Evolutionary conservation across 2,797 vertebrate genomes (phyloP).

Genomic region (Trichosurus vulpecula): DNA sequence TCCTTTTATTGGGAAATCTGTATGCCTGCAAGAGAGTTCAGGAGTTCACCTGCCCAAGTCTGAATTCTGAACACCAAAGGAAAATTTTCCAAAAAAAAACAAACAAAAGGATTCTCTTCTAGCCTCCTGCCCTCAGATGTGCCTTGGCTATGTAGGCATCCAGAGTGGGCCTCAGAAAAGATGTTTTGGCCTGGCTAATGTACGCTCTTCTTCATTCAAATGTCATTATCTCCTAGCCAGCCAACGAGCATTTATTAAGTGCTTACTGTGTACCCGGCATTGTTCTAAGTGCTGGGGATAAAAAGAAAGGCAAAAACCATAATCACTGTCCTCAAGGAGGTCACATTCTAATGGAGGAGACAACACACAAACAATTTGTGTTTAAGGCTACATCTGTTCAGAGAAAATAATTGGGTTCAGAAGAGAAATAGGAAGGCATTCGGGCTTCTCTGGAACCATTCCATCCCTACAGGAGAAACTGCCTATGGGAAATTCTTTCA

Average conservation of each 20-base stretch:
- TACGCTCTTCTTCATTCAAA: conserved; percentile 8
- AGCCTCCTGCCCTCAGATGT: neutral
- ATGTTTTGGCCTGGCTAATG: neutral
- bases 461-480: neutral
- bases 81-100: too few relatives aligned
- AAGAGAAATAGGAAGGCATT: neutral
- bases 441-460: conserved; percentile 5
- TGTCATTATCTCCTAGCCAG: neutral
- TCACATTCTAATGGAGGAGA: neutral
- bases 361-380: neutral
- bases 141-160: neutral
- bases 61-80: neutral
- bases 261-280: neutral
- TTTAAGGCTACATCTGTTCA: neutral
- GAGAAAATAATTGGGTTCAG: conserved; percentile 1
- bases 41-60: neutral
- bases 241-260: neutral
- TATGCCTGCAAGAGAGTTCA: neutral
- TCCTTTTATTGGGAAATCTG: neutral
- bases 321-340: neutral
- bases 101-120: neutral
- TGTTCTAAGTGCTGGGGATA: neutral
- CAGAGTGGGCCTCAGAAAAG: neutral
- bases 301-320: neutral
- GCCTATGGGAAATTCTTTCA: neutral